Evolutionary conservation across 2,888 invertebrate genomes (phyloP).

Genomic region (Cheilosia impressa): DNA sequence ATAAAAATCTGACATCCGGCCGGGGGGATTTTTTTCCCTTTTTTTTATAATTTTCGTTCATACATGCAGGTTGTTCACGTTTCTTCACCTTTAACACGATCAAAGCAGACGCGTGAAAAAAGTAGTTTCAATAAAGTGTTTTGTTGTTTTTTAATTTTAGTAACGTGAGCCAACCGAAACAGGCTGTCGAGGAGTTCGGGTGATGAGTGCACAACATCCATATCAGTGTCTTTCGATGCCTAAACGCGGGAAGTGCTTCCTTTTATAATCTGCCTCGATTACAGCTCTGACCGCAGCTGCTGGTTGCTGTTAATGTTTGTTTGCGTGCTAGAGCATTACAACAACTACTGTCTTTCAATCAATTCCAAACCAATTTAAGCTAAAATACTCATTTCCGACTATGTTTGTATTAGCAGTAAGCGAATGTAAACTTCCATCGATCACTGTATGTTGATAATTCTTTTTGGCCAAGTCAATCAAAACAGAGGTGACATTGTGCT

Average conservation of each 20-base stretch:
- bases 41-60: slow-evolving; percentile 4
- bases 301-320: background rate
- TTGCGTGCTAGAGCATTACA: slow-evolving; percentile 1
- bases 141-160: slow-evolving; percentile 44
- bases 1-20: slow-evolving; percentile 67
- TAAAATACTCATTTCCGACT: background rate
- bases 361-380: slow-evolving; percentile 1
- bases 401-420: background rate
- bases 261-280: slow-evolving; percentile 25
- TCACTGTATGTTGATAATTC: background rate
- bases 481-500: slow-evolving; percentile 52
- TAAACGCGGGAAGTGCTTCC: slow-evolving; percentile 41
- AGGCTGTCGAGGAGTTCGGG: background rate
- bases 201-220: slow-evolving; percentile 12
- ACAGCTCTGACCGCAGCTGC: background rate
- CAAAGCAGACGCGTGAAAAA: slow-evolving; percentile 30
- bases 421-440: slow-evolving; percentile 15
- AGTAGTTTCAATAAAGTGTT: slow-evolving; percentile 37
- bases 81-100: slow-evolving; percentile 65
- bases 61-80: slow-evolving; percentile 60
- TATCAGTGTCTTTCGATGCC: background rate
- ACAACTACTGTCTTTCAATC: background rate
- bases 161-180: slow-evolving; percentile 16
- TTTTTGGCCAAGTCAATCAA: slow-evolving; percentile 26
- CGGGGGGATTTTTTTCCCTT: slow-evolving; percentile 58